Evolutionary conservation across 2,113 vertebrate species (phyloP), one percentile per base, ranked within the genome.

Genomic region (Glareola pratincola): DNA sequence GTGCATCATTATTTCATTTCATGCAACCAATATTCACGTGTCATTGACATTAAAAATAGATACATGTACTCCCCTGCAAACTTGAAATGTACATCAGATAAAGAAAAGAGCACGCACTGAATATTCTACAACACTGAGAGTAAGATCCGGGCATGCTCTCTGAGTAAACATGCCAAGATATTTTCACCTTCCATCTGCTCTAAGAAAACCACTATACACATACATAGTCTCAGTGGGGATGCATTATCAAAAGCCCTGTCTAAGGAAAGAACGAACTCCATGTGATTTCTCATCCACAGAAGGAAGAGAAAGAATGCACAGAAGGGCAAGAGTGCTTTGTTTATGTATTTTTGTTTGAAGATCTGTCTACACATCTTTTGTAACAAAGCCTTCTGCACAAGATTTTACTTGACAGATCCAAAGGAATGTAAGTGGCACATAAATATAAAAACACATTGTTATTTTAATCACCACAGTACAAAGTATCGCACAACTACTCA

Each of bases 131-230:
- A 64, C 10, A n/a, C 37, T 47, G 41, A 84, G 24, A 81, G 48
- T 39, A 72, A 78, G 57, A 85, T 2, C 1, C 27, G 15, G 21
- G 51, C 11, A 89, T 14, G 8, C 1, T 83, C 14, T 67, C 36
- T 66, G 21, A 56, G 36, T 78, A 88, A 94, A 92, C 43, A 41
- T 87, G 34, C 14, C 41, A 81, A 89, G 59, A 74, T 0, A 59
- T 89, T 86, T 94, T 74, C 64, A 85, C 60, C 27, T 81, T 84
- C n/a, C 19, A 62, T 67, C 60, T 94, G 23, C 50, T 81, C 27
- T 73, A 62, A 87, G 34, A 87, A 90, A 93, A 59, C 19, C 14
- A 26, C 24, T 74, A 34, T 67, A n/a, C 7, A 47, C 13, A 23
- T 11, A 20, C 7, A 53, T 5, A 79, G 12, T 54, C n/a, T 34